Evolutionary conservation across 2,797 vertebrate species (phyloP).

Genomic region (Thamnophis elegans): DNA sequence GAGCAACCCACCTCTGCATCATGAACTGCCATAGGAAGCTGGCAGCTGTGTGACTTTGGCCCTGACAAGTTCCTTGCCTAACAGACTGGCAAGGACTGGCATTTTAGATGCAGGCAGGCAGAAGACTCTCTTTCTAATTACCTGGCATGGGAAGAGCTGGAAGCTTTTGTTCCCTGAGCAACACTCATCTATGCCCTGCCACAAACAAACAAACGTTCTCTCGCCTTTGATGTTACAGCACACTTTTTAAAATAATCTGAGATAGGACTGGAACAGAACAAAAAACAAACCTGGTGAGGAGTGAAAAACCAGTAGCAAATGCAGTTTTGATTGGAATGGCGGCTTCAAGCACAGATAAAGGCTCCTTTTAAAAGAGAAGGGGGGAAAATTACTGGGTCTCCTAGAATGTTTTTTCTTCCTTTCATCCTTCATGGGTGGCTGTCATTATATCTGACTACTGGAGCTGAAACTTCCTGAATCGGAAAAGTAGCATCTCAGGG

Average conservation of each 20-base stretch:
- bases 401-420: background rate
- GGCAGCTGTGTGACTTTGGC: slow-evolving; percentile 42
- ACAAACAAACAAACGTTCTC: slow-evolving; percentile 34
- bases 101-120: slow-evolving; percentile 40
- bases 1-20: background rate
- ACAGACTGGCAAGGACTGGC: background rate
- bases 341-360: background rate
- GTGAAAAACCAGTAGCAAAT: background rate
- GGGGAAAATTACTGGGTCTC: background rate
- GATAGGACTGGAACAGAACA: background rate
- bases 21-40: background rate
- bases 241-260: background rate
- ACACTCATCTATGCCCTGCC: slow-evolving; percentile 42
- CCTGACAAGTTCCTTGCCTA: slow-evolving; percentile 31
- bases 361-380: background rate
- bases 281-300: no score
- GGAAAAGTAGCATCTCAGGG: background rate
- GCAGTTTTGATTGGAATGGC: background rate
- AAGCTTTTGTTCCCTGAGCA: slow-evolving; percentile 39
- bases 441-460: background rate
- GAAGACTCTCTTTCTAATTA: slow-evolving; percentile 51
- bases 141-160: slow-evolving; percentile 31
- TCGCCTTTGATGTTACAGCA: background rate
- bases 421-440: background rate
- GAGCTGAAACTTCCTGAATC: background rate